Conservation (phyloP, 2,113 vertebrate species). For the Salvator merianae region DNA sequence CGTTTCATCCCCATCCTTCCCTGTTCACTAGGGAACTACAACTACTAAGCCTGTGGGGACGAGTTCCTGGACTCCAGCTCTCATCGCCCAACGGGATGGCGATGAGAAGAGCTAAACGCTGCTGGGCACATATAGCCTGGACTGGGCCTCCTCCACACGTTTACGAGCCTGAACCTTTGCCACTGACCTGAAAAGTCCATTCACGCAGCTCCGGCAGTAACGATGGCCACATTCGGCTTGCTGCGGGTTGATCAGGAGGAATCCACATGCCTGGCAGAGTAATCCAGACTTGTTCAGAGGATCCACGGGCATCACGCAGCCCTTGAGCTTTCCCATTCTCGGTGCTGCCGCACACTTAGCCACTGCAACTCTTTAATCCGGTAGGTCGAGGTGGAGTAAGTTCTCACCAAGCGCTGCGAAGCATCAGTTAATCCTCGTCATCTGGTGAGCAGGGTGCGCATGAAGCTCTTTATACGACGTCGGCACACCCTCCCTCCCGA, state of each 20-base stretch:
- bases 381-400: too few relatives aligned
- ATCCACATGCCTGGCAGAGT: constrained; percentile 43
- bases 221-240: constrained; percentile 46
- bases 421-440: too few relatives aligned
- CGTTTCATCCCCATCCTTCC: too few relatives aligned
- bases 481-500: rapidly evolving
- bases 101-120: not conserved
- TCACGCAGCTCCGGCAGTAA: constrained; percentile 34
- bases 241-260: constrained; percentile 36
- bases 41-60: not conserved
- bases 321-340: constrained; percentile 20
- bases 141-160: too few relatives aligned
- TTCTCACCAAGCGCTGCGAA: too few relatives aligned
- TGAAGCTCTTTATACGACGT: not conserved
- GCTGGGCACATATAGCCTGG: too few relatives aligned
- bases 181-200: constrained; percentile 30
- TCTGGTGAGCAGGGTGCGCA: rapidly evolving
- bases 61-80: not conserved
- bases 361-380: too few relatives aligned
- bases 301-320: constrained; percentile 32
- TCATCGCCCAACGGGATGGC: not conserved
- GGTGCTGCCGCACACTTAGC: not conserved
- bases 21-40: too few relatives aligned
- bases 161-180: too few relatives aligned
- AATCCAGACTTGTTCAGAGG: not conserved